Base-by-base conservation (phyloP, 2,113 vertebrate species). In the Cryptoleucopteryx plumbea region DNA sequence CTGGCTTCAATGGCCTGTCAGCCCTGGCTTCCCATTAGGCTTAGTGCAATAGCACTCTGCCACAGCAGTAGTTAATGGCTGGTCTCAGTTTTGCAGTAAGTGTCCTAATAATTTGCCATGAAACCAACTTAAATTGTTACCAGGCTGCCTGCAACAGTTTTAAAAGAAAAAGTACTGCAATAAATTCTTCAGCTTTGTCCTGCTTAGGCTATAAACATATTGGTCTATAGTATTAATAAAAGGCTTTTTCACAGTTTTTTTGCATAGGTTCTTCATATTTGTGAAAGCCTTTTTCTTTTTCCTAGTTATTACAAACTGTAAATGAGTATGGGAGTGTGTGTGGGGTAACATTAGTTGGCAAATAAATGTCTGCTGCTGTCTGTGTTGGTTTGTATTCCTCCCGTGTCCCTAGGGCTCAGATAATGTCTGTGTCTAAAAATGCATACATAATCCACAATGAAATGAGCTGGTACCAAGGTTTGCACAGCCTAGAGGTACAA, bases 401-500 rank as follows among this genome's bases (percentile, higher is more conserved):
- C 82, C 27, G 5, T 96, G 71, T 92, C 96, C 90, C 80, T 74
- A 55, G 89, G 91, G 82, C 90, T 97, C 74, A 61, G 72, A 96
- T 97, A 97, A 97, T 97, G 82, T 89, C 86, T 97, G 77, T 95
- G 93, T 95, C 90, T 95, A 59, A 87, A 97, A 97, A 93, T 94
- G 85, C 91, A 84, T 97, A 63, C 81, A 94, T 97, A 97, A 97
- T 96, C 86, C 72, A 82, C 59, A 81, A 74, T 40, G 43, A 94
- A 97, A 96, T 97, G 90, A 97, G 86, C 94, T 96, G 91, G 85
- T 96, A 89, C 83, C 74, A 82, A 82, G 91, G 88, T 85, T 74
- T 95, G 47, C 80, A 94, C 79, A 96, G 91, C 91, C 94, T 92
- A 63, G 50, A 90, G 90, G 82, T 95, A 93, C 88, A 94, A 88